Base-by-base conservation (phyloP, 2,888 invertebrate species). In the Catocala nupta region DNA sequence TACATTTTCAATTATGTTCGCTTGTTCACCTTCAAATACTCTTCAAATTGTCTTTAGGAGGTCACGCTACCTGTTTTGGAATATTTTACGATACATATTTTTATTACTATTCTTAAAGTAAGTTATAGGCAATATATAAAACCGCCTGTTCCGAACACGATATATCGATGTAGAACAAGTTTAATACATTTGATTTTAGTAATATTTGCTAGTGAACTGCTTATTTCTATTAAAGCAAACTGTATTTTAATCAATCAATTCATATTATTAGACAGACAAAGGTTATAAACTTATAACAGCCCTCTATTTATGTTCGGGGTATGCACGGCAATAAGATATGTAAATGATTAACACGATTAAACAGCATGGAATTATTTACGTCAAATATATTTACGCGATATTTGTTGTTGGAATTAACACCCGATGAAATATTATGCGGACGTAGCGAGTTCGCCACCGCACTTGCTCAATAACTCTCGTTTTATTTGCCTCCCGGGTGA, bases 1-100 rank as follows among this genome's bases (percentile, higher is more conserved):
- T 45, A 65, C 63, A 69, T 61, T 78, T 66, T 59, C 68, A 59
- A 78, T 77, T 75, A 68, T 70, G 58, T 75, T 68, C 69, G 60
- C 73, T 68, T 56, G 75, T 73, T 90, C 81, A 89, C 88, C 88
- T 89, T 89, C 81, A 85, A 78, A 77, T 83, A 79, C 72, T 84
- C 85, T 87, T 82, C 73, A 73, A 63, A 65, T 63, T 58, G 66
- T 68, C 62, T 59, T 64, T 67, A 75, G 50, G 68, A 75, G 74
- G 71, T 72, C 71, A 68, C 67, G 62, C 70, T 78, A 81, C 76
- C 75, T 78, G 76, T 74, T 71, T 60, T 66, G 65, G 67, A 66
- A 54, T 44, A 55, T 63, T 72, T 73, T 62, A 58, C 58, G 42
- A 64, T 64, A 61, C 56, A 34, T 57, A 59, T 57, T 44, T 6